Percentiles rank a stretch among this genome's conserved stretches.
These are phyloP conservation scores for Sus scrofa DNA, from an alignment of 2,113 vertebrate genomes.

Conservation along the genomic window T2T-Sscrofa CM000824.6:184143501-184144000, in stretches of 20 bases:
- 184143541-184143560: neutral
- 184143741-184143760: slow-evolving; percentile 74
- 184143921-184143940: neutral
- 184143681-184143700: slow-evolving; percentile 78
- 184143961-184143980: neutral
- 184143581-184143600: slow-evolving; percentile 27
- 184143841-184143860: slow-evolving; percentile 66
- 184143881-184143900: neutral
- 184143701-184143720: slow-evolving; percentile 75
- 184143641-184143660: slow-evolving; percentile 74
- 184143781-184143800: slow-evolving; percentile 68
- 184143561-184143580: slow-evolving; percentile 61
- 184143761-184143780: slow-evolving; percentile 79
- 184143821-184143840: slow-evolving; percentile 22
- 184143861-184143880: neutral
- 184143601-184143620: slow-evolving; percentile 57
- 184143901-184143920: neutral
- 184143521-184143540: neutral
- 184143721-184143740: slow-evolving; percentile 66
- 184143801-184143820: slow-evolving; percentile 70
- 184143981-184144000: neutral
- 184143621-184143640: slow-evolving; percentile 51
- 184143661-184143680: slow-evolving; percentile 73
- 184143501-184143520: neutral
- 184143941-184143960: neutral